phyloP scores from a whole-genome alignment of 2,888 invertebrate genomes.

The Drosophila formosana region DNA sequence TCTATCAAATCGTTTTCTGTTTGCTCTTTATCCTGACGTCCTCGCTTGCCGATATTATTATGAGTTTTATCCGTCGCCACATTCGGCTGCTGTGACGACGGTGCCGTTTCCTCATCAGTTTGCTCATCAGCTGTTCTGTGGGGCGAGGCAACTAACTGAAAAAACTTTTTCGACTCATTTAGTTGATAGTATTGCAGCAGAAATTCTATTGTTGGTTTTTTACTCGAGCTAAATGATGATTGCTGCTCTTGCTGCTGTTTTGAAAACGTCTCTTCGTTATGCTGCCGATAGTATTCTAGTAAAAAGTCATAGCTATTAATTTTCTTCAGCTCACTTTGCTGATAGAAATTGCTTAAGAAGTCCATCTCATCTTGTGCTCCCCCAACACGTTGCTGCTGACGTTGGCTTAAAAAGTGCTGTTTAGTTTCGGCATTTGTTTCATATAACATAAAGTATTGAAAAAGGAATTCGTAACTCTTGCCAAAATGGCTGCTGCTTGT shows the following conservation, averaged over 20 bases:
- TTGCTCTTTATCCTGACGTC: neutral
- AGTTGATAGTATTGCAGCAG: conserved; percentile 85
- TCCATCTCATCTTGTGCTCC: conserved; percentile 76
- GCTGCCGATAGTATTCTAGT: conserved; percentile 83
- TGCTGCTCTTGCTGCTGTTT: conserved; percentile 54
- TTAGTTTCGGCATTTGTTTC: conserved; percentile 78
- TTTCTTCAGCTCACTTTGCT: conserved; percentile 83
- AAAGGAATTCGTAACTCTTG: conserved; percentile 83
- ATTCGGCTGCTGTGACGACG: conserved; percentile 66
- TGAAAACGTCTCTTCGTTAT: conserved; percentile 81
- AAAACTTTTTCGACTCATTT: conserved; percentile 85
- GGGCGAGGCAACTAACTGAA: conserved; percentile 85
- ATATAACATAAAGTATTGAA: conserved; percentile 84
- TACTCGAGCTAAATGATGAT: conserved; percentile 58
- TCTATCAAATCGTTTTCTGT: conserved; percentile 2
- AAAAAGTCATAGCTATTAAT: conserved; percentile 84
- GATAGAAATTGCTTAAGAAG: conserved; percentile 83
- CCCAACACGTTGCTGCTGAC: conserved; percentile 49
- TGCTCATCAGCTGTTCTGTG: conserved; percentile 82
- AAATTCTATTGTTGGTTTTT: conserved; percentile 83
- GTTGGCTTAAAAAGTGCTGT: conserved; percentile 72
- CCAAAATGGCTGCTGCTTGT: conserved; percentile 34
- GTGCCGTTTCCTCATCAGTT: conserved; percentile 51
- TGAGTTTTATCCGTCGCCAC: conserved; percentile 57
- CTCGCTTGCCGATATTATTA: conserved; percentile 39